Evolutionary conservation across 2,113 vertebrate species (phyloP), one percentile per base, ranked within the genome.

Genomic region (Riparia riparia): DNA sequence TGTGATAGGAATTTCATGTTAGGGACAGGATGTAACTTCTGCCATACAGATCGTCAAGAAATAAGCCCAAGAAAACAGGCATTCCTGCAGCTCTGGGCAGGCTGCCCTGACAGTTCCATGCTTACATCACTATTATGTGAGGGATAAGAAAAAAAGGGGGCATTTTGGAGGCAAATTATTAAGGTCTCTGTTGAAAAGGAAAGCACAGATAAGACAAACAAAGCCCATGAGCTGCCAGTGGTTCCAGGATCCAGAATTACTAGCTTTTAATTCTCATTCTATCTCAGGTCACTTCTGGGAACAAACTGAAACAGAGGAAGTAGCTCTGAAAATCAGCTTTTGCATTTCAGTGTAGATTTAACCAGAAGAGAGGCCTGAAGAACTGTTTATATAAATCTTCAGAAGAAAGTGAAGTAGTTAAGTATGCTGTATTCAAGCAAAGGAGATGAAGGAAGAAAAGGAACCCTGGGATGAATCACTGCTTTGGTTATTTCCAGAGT

Each of bases 381-480:
- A 90, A 47, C 54, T 87, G 79, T 82, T 96, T 90, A 65, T 63
- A 82, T 87, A 82, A 72, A 95, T 73, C 74, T 91, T 79, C 16
- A 80, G 71, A 90, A 79, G 82, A 96, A 94, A 93, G 58, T 79
- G 39, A 91, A 93, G 73, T 41, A 65, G 54, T 95, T 95, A 82
- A 95, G 49, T 54, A 80, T 57, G 74, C 37, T 87, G 58, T 53
- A 65, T 57, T 79, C 18, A 28, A 82, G 82, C 3, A 2, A 77
- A 79, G 42, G 66, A 91, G 87, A 66, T 1, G 18, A 79, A 91
- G 69, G 54, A 89, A 54, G 81, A 94, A 94, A 83, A 90, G 82
- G 84, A 87, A 85, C 77, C 72, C 57, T 82, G 54, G 37, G 63
- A 91, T 91, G 90, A 97, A 96, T 94, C 94, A 82, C 32, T 49